Evolutionary conservation across 1,140 invertebrate genomes (phyloP), one percentile per base, ranked within the genome.

Genomic region (Drosophila kurseongensis): DNA sequence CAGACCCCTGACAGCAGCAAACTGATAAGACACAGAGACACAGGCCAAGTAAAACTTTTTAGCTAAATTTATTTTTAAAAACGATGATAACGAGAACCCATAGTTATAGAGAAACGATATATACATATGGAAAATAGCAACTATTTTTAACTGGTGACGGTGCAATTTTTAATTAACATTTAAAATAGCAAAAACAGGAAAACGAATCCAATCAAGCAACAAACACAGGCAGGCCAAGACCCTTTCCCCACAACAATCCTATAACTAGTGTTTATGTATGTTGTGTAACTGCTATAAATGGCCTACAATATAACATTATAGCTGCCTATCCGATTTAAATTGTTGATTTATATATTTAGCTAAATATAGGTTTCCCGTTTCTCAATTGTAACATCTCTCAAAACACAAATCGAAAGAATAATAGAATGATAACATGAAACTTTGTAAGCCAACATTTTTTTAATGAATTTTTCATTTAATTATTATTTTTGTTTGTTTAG

Each of bases 11-110:
- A 76, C 18, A 38, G 18, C 40, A 56, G 23, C 13, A 59, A 38
- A 47, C 44, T 16, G 23, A 80, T 32, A 18, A 66, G 9, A 75
- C 41, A 60, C 8, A 36, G 40, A 65, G 42, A 60, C 68, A 75
- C 83, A 81, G 77, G 82, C 82, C 82, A 86, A 88, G 84, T 88
- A 88, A 89, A 88, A 88, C 76, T 79, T 88, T 88, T 88, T 88
- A 89, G 84, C 80, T 78, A 88, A 88, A 88, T 84, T 80, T 89
- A 89, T 84, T 83, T 62, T 89, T 89, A 59, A 44, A 32, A 75
- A 44, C 42, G 54, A 67, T 62, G 72, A 62, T 60, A 61, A 76
- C 57, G 52, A 48, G 48, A 80, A 42, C 73, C 69, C 63, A 71
- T 78, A 77, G 54, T 18, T 78, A 78, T 60, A 68, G 57, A 42